Conservation (phyloP, 2,113 vertebrate species). For the Hippocampus zosterae region DNA sequence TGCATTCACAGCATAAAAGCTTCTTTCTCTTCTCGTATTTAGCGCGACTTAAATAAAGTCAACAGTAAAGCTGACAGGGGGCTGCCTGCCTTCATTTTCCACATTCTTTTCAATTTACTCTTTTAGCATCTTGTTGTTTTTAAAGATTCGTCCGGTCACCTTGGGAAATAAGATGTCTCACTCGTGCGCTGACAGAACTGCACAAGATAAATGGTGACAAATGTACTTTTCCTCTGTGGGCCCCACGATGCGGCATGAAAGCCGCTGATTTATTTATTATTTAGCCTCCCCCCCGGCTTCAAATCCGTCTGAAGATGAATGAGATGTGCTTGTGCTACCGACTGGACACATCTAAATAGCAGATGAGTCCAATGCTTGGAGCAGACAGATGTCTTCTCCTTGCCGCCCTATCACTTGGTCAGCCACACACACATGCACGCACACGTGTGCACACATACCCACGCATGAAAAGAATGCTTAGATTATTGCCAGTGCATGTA, state of each 20-base stretch:
- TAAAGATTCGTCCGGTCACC: conserved; percentile 3
- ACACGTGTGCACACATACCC: not conserved
- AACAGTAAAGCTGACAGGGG: conserved; percentile 23
- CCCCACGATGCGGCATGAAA: not conserved
- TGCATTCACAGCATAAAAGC: not conserved
- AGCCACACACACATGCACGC: conserved; percentile 29
- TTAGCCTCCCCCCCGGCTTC: not conserved
- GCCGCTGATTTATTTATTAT: conserved; percentile 5
- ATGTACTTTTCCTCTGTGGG: not conserved
- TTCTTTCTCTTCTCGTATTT: not conserved
- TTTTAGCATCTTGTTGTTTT: conserved; percentile 9
- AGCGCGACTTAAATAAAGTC: conserved; percentile 8
- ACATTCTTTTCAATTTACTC: conserved; percentile 8
- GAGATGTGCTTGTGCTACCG: conserved; percentile 34
- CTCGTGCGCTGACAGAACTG: not conserved
- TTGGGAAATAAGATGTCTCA: not conserved
- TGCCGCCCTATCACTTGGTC: conserved; percentile 48
- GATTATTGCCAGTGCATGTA: conserved; percentile 28
- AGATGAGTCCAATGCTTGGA: conserved; percentile 62
- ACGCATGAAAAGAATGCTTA: not conserved
- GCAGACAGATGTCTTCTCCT: conserved; percentile 47
- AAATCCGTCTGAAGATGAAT: conserved; percentile 32
- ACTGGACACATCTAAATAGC: conserved; percentile 49
- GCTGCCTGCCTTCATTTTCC: conserved; percentile 7
- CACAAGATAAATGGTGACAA: conserved; percentile 7